Percentiles rank a stretch among this genome's conserved stretches.
Conservation (phyloP, 2,113 vertebrate genomes). For the Lasiurus cinereus region DNA sequence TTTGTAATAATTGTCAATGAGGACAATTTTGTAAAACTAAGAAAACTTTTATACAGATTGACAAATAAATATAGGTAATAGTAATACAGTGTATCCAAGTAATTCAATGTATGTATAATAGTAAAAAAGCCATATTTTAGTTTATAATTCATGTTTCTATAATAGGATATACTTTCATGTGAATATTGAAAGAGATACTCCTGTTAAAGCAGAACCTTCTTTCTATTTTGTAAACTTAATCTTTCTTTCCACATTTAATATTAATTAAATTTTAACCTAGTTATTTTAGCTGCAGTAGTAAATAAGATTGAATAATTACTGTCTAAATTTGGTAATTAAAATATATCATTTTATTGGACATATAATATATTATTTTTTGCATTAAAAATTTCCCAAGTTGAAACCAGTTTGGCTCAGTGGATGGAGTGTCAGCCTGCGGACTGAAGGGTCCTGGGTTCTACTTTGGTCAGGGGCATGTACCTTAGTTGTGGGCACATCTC, state of each 20-base stretch:
- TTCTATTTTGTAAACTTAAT: neutral
- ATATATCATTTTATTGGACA: slow-evolving; percentile 44
- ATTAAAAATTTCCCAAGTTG: neutral
- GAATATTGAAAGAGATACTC: neutral
- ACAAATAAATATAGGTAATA: neutral
- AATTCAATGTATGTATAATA: neutral
- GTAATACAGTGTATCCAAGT: neutral
- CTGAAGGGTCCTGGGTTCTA: too few relatives aligned
- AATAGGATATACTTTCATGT: neutral
- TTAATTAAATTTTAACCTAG: slow-evolving; percentile 40
- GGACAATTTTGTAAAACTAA: slow-evolving; percentile 10
- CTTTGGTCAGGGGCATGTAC: too few relatives aligned
- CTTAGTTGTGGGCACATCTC: too few relatives aligned
- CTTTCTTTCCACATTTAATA: neutral
- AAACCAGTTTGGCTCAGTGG: too few relatives aligned
- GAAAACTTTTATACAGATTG: neutral
- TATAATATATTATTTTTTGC: slow-evolving; percentile 28
- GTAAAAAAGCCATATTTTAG: neutral
- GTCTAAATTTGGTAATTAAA: slow-evolving; percentile 55
- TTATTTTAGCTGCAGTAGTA: slow-evolving; percentile 23
- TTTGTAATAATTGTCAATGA: slow-evolving; percentile 27
- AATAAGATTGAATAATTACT: slow-evolving; percentile 35
- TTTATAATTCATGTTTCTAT: slow-evolving; percentile 14
- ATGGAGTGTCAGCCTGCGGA: too few relatives aligned
- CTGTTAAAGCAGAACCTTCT: neutral